Percentiles rank a stretch among this genome's conserved stretches.
These are phyloP conservation scores for Microctonus brassicae DNA, from an alignment of 2,888 invertebrate genomes.

Conservation along the genomic window DNA sequence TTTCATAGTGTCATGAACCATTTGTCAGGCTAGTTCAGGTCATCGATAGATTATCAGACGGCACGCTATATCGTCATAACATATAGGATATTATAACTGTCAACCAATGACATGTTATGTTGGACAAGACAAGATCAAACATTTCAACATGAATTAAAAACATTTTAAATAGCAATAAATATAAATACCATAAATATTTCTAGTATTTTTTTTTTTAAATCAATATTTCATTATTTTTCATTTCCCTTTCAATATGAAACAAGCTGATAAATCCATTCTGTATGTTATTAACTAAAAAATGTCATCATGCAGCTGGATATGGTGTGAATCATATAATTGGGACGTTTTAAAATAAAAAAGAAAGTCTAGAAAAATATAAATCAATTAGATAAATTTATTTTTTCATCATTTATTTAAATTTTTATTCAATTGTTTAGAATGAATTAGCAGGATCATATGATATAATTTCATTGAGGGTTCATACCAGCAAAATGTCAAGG, in stretches of 20 bases:
- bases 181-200: not conserved
- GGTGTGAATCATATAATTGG: too few relatives aligned
- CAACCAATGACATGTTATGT: not conserved
- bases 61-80: slow-evolving; percentile 1
- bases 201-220: too few relatives aligned
- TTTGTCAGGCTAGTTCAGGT: slow-evolving; percentile 44
- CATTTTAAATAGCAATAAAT: not conserved
- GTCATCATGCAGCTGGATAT: too few relatives aligned
- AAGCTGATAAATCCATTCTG: too few relatives aligned
- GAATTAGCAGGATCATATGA: slow-evolving; percentile 1
- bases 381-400: too few relatives aligned
- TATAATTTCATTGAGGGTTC: slow-evolving; percentile 31
- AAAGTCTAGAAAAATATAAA: not conserved
- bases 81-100: not conserved
- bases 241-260: not conserved
- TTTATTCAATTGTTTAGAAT: too few relatives aligned
- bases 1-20: slow-evolving; percentile 54
- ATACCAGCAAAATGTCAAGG: slow-evolving; percentile 34
- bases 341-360: not conserved
- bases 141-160: slow-evolving; percentile 26
- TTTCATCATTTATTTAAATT: too few relatives aligned
- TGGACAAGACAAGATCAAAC: not conserved
- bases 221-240: not conserved
- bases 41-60: slow-evolving; percentile 26
- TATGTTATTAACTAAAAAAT: too few relatives aligned